Percentiles rank a stretch among this genome's conserved stretches.
phyloP scores from a whole-genome alignment of 2,797 vertebrate genomes.

The Sparidentex hasta region DNA sequence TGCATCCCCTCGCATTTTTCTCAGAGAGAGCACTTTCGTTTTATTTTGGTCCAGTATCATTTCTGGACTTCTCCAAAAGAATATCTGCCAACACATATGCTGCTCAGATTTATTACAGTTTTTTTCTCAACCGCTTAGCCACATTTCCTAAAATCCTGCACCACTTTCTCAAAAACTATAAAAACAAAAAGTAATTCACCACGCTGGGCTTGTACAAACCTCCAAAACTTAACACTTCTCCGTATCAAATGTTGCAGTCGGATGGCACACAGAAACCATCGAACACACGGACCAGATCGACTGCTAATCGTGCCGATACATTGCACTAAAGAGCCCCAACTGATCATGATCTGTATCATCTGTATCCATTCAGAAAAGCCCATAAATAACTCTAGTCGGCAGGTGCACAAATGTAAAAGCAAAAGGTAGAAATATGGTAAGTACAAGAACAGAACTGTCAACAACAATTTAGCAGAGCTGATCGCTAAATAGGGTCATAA shows the following conservation, averaged over 20 bases:
- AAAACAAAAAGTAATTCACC: neutral
- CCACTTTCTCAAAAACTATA: neutral
- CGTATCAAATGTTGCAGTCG: neutral
- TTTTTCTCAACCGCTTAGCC: slow-evolving; percentile 28
- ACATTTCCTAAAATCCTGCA: slow-evolving; percentile 26
- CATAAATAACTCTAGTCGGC: no score
- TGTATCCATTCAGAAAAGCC: no score
- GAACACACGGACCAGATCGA: neutral
- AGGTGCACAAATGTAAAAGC: no score
- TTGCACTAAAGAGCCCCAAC: no score
- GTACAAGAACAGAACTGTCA: no score
- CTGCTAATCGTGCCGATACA: no score
- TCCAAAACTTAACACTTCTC: neutral
- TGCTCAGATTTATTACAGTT: slow-evolving; percentile 37
- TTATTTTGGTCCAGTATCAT: slow-evolving; percentile 34
- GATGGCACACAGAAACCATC: neutral
- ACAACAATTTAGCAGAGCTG: no score
- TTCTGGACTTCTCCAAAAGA: slow-evolving; percentile 23
- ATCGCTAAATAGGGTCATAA: no score
- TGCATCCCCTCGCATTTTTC: slow-evolving; percentile 1
- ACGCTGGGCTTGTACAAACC: neutral
- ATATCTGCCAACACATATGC: slow-evolving; percentile 41
- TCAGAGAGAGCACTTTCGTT: slow-evolving; percentile 21
- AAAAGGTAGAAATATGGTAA: no score
- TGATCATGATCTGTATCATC: no score